Evolutionary conservation across 2,113 vertebrate genomes (phyloP).

Genomic region (Alethe castanea): DNA sequence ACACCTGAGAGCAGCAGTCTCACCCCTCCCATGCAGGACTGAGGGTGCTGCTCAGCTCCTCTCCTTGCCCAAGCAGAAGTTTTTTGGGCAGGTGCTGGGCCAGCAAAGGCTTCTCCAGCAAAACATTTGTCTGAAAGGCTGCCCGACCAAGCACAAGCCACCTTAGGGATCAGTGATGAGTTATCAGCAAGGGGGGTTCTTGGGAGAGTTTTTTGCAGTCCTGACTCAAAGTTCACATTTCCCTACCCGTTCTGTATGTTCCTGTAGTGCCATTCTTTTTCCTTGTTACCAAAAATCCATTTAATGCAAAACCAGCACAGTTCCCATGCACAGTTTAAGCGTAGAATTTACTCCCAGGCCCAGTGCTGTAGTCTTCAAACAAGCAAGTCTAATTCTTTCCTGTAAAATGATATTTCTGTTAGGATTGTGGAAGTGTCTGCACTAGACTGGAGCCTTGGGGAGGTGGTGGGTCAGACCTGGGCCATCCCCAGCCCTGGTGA

Average conservation of each 20-base stretch:
- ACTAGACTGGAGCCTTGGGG: accelerated
- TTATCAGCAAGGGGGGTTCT: background rate
- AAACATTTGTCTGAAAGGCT: background rate
- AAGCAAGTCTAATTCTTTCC: background rate
- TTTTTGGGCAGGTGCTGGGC: background rate
- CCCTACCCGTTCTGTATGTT: background rate
- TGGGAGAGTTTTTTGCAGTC: background rate
- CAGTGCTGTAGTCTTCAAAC: background rate
- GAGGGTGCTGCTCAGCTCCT: background rate
- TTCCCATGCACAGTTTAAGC: background rate
- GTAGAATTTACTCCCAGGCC: background rate
- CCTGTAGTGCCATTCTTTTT: background rate
- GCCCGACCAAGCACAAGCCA: background rate
- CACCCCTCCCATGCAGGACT: background rate
- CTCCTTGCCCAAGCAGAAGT: background rate
- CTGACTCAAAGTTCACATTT: background rate
- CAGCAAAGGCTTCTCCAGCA: background rate
- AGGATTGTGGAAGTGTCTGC: background rate
- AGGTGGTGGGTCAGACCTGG: background rate
- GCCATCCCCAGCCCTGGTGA: background rate
- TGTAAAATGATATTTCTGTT: background rate
- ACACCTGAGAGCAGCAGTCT: background rate
- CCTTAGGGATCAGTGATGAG: background rate
- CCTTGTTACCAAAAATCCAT: background rate
- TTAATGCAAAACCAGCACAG: background rate